Conservation (phyloP, 2,797 vertebrate species). For the Ptychadena robeensis region DNA sequence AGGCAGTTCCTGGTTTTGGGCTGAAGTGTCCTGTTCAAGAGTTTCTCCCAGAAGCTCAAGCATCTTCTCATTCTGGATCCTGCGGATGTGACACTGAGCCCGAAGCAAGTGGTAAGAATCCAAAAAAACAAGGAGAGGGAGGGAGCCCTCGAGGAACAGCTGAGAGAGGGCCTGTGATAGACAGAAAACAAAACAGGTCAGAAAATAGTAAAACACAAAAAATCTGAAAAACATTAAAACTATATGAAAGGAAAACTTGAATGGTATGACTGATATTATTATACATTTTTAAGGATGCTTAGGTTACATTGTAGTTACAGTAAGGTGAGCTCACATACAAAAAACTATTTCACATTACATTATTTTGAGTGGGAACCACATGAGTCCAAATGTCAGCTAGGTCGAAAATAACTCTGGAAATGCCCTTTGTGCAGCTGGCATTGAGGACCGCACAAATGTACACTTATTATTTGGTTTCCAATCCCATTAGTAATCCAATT, state of each 20-base stretch:
- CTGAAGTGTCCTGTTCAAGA: constrained; percentile 57
- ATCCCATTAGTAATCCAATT: too few species aligned
- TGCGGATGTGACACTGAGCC: constrained; percentile 61
- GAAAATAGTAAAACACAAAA: neutral
- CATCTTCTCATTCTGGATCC: constrained; percentile 60
- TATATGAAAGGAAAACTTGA: neutral
- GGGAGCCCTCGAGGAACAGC: constrained; percentile 61
- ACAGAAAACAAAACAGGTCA: neutral
- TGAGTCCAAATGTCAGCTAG: neutral
- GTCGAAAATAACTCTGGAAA: neutral
- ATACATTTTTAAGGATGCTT: too few species aligned
- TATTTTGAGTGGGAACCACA: neutral
- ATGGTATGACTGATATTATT: neutral
- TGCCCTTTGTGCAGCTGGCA: neutral
- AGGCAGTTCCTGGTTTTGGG: constrained; percentile 60
- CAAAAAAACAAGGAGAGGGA: constrained; percentile 61
- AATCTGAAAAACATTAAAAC: neutral
- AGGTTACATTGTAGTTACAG: neutral
- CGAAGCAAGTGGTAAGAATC: constrained; percentile 60
- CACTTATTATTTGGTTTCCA: neutral
- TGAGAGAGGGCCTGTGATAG: constrained; percentile 57
- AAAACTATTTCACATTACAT: neutral
- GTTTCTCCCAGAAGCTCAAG: constrained; percentile 60
- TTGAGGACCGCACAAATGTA: neutral
- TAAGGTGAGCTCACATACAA: neutral